These are phyloP conservation scores for Axis porcinus DNA, from an alignment of 2,113 vertebrate species.

Conservation along the genomic window DNA sequence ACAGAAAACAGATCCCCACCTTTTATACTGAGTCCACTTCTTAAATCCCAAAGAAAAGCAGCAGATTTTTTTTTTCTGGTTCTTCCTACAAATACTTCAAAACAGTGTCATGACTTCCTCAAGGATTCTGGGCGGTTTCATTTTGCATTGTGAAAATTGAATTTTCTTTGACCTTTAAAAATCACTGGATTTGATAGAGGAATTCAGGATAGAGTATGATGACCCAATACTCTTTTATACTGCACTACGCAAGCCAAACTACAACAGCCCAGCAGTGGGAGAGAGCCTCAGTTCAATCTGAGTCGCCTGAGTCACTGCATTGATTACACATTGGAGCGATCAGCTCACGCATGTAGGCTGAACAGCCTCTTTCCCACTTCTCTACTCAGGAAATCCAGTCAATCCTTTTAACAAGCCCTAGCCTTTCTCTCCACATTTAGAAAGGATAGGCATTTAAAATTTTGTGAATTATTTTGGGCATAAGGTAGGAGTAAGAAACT, in stretches of 20 bases:
- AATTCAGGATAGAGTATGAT: background rate
- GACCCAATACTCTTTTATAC: background rate
- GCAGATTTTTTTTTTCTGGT: background rate
- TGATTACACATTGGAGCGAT: background rate
- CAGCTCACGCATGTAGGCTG: background rate
- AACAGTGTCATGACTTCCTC: background rate
- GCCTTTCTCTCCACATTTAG: background rate
- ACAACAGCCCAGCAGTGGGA: background rate
- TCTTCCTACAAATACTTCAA: background rate
- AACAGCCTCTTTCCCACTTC: background rate
- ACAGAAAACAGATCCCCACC: background rate
- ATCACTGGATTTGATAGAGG: background rate
- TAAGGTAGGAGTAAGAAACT: background rate
- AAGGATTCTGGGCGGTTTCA: background rate
- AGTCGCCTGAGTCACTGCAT: background rate
- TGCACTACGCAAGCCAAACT: background rate
- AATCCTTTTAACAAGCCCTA: background rate
- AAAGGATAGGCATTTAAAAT: background rate
- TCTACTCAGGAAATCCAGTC: background rate
- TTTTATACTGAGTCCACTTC: background rate
- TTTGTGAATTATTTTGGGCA: background rate
- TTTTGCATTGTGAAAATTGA: background rate
- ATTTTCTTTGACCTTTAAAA: conserved; percentile 2
- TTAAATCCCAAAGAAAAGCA: background rate
- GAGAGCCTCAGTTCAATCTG: background rate